These are phyloP conservation scores for Vesta saturnalis DNA, from an alignment of 2,888 invertebrate genomes.

Conservation along the genomic window DNA sequence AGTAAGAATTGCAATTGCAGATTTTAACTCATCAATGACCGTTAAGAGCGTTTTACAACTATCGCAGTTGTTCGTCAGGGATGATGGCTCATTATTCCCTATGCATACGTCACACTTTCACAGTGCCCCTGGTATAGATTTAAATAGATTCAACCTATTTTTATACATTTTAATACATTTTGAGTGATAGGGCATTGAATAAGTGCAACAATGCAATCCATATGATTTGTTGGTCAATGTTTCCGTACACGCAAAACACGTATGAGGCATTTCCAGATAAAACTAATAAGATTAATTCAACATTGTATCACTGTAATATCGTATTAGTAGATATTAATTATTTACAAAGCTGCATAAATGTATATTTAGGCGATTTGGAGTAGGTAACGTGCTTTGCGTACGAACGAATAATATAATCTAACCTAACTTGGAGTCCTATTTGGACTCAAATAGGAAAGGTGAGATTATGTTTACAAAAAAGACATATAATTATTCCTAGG, in stretches of 20 bases:
- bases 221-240: background rate
- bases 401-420: no score
- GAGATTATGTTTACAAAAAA: no score
- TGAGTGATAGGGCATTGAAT: background rate
- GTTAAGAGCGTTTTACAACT: background rate
- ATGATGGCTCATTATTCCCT: background rate
- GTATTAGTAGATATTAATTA: background rate
- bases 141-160: background rate
- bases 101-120: background rate
- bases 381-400: no score
- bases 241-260: background rate
- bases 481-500: no score
- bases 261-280: background rate
- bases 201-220: background rate
- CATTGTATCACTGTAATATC: no score
- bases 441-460: no score
- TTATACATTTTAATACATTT: background rate
- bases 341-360: no score
- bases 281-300: background rate
- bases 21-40: background rate
- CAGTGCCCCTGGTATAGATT: background rate
- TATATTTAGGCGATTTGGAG: no score
- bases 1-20: background rate
- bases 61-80: background rate
- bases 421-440: no score